Base-by-base conservation (phyloP, 2,888 invertebrate genomes). In the Aethes cnicana region DNA sequence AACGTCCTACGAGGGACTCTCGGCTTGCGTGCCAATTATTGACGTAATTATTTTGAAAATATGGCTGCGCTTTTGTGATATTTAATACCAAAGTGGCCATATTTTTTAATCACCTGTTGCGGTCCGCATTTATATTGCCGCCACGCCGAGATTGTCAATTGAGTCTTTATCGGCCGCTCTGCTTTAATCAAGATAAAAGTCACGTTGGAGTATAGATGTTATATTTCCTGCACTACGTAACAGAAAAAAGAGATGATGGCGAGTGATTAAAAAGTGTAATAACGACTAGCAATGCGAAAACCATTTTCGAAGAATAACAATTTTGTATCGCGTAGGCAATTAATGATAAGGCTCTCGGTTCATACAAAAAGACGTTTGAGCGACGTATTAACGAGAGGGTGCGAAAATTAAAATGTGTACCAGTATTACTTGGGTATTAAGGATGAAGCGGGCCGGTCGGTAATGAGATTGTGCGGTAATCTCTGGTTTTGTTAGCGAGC, bases 11-110 rank as follows among this genome's bases (percentile, higher is more conserved):
- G 65, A 73, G 72, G 58, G 64, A 71, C 70, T 69, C 68, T 68
- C 61, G 53, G 59, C 75, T 78, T 77, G 81, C 84, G 84, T 86
- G 86, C 86, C 88, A 88, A 88, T 89, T 89, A 89, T 89, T 85
- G 84, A 80, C 80, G 87, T 85, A 84, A 86, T 88, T 88, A 88
- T 86, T 81, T 86, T 84, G 77, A 88, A 89, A 84, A 84, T 88
- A 88, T 87, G 79, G 76, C 77, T 72, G 55, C 70, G 74, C 75
- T 78, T 82, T 81, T 83, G 79, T 77, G 73, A 78, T 83, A 81
- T 85, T 87, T 81, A 82, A 80, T 78, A 76, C 63, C 72, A 72
- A 82, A 75, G 75, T 68, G 77, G 77, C 71, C 62, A 80, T 84
- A 81, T 82, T 76, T 83, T 82, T 84, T 80, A 81, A 81, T 81